phyloP scores from a whole-genome alignment of 2,888 invertebrate species.

The Melangyna quadrimaculata region DNA sequence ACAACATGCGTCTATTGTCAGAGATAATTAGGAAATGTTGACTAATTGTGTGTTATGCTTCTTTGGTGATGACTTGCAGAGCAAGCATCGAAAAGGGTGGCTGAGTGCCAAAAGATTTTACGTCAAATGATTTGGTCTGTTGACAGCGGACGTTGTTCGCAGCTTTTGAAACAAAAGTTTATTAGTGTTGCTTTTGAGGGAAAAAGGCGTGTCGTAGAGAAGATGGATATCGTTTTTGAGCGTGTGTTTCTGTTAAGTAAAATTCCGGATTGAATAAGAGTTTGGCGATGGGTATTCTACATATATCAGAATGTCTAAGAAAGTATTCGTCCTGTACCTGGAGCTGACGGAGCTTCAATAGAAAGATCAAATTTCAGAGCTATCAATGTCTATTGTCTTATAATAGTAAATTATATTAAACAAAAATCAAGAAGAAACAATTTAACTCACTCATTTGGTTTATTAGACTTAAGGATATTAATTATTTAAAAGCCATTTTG shows the following conservation, averaged over 20 bases:
- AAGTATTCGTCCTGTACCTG: no score
- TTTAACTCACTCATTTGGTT: no score
- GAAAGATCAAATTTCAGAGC: no score
- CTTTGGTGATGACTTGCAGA: constrained; percentile 19
- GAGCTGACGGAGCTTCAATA: no score
- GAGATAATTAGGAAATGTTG: constrained; percentile 71
- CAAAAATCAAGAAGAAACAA: no score
- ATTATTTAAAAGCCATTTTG: no score
- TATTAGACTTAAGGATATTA: no score
- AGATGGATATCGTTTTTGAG: background rate
- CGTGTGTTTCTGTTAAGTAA: background rate
- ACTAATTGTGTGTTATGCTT: constrained; percentile 63
- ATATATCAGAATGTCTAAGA: no score
- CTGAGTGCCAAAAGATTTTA: constrained; percentile 75
- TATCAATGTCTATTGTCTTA: no score
- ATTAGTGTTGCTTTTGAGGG: background rate
- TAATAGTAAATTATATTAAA: no score
- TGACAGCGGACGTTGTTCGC: constrained; percentile 54
- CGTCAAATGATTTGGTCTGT: constrained; percentile 81
- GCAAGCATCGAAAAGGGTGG: constrained; percentile 47
- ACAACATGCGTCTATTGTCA: constrained; percentile 68
- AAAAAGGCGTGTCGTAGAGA: no score
- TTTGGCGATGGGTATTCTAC: no score
- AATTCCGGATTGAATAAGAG: background rate
- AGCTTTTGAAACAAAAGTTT: background rate